Base-by-base conservation (phyloP, 2,797 vertebrate species). In the Enteromius afrohamiltoni region DNA sequence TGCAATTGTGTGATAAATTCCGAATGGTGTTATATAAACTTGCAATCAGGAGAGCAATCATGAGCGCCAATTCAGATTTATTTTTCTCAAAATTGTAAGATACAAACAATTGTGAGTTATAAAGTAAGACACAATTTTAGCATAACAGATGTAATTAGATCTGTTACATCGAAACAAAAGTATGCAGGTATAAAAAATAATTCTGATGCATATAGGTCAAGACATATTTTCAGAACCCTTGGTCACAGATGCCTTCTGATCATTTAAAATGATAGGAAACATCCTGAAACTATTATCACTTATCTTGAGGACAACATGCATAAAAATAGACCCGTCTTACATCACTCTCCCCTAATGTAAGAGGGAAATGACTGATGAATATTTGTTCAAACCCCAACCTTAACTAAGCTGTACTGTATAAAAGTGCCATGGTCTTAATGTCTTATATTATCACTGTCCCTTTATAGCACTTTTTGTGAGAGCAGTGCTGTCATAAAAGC, bases 11-110 rank as follows among this genome's bases (percentile, higher is more conserved):
- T 5, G 47, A 14, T 49, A 49, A 3, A 49, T 4, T 49, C 47
- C 1, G 14, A 16, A 49, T 49, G 13, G 14, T 5, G 4, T 16
- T 14, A 49, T 49, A 6, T 49, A 17, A 49, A 49, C 14, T 49
- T 4, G 14, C 47, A 16, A 5, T 17, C 5, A 4, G 4, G 1
- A 17, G 1, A 17, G 0, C n/a, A n/a, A n/a, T n/a, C n/a, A 17
- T 4, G 3, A 49, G 11, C 47, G 4, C 47, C 19, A n/a, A n/a
- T 55, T n/a, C 8, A n/a, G 3, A 55, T 21, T 55, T 6, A 6
- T 55, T 55, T 55, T 23, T 58, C 9, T 23, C 8, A 58, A 58
- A 58, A n/a, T 10, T 4, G 8, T 10, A n/a, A 10, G 3, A 60
- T 13, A 60, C 2, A 23, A 6, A 60, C 4, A 1, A 60, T 26